Percentiles rank a stretch among this genome's conserved stretches.
Evolutionary conservation across 2,888 invertebrate genomes (phyloP).

Genomic region (Chirona hameri): DNA sequence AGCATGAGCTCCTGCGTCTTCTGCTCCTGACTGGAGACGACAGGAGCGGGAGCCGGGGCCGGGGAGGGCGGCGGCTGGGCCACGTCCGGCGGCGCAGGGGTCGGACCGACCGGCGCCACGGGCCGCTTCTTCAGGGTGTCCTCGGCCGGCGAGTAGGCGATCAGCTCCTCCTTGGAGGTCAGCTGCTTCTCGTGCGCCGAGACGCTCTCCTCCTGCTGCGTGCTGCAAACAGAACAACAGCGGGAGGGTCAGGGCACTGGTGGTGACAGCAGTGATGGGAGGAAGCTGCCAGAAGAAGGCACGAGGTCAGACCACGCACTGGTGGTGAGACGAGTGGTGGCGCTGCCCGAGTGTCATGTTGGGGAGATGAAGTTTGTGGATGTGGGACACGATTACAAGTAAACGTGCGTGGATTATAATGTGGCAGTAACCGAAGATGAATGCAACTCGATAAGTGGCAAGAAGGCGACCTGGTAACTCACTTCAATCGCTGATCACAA

Average conservation of each 20-base stretch:
- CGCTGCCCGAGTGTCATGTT: too few relatives aligned
- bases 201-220: background rate
- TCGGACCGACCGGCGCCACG: background rate
- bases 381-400: too few relatives aligned
- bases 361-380: too few relatives aligned
- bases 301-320: too few relatives aligned
- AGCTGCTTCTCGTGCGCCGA: background rate
- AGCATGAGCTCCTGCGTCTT: background rate
- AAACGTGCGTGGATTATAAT: too few relatives aligned
- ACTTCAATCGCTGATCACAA: too few relatives aligned
- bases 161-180: background rate
- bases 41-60: background rate
- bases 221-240: background rate
- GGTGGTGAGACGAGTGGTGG: too few relatives aligned
- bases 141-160: background rate
- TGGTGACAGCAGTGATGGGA: too few relatives aligned
- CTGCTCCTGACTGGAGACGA: background rate
- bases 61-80: background rate
- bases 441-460: too few relatives aligned
- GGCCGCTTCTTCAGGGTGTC: background rate
- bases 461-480: too few relatives aligned
- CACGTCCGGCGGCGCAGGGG: background rate
- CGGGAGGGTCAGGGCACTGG: background rate
- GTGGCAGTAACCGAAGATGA: too few relatives aligned
- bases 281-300: too few relatives aligned